Conservation (phyloP, 2,888 invertebrate genomes). For the Drosophila imparisetae region DNA sequence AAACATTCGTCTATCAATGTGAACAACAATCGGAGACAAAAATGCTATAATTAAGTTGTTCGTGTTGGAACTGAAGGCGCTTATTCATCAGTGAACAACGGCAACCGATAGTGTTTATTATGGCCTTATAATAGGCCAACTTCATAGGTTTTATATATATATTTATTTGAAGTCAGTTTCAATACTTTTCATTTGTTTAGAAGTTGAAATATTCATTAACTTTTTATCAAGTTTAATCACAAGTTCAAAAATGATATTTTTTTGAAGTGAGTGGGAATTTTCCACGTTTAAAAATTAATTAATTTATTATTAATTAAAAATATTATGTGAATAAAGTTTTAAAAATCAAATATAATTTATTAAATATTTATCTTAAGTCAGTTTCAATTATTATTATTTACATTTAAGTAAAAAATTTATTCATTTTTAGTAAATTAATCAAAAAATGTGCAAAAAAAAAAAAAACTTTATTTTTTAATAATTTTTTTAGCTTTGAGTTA, state of each 20-base stretch:
- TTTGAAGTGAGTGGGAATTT: neutral
- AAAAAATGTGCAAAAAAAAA: neutral
- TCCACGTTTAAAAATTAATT: fast-evolving
- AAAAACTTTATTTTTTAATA: neutral
- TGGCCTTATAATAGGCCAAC: too few species aligned
- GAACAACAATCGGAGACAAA: neutral
- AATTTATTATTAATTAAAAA: neutral
- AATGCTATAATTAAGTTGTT: neutral
- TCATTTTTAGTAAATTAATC: neutral
- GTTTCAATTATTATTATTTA: neutral
- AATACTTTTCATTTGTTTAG: neutral
- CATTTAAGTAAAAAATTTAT: neutral
- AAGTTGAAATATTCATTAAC: neutral
- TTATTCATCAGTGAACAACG: neutral
- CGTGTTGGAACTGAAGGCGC: neutral
- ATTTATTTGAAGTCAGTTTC: neutral
- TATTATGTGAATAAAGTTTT: neutral
- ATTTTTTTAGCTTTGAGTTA: fast-evolving
- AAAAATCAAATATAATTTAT: neutral
- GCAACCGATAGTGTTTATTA: neutral
- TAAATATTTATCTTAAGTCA: neutral
- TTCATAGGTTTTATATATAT: neutral
- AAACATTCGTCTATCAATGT: neutral
- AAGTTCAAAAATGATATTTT: neutral
- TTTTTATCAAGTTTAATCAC: neutral